Evolutionary conservation across 2,113 vertebrate species (phyloP), one percentile per base, ranked within the genome.

Genomic region (Galeopterus variegatus): DNA sequence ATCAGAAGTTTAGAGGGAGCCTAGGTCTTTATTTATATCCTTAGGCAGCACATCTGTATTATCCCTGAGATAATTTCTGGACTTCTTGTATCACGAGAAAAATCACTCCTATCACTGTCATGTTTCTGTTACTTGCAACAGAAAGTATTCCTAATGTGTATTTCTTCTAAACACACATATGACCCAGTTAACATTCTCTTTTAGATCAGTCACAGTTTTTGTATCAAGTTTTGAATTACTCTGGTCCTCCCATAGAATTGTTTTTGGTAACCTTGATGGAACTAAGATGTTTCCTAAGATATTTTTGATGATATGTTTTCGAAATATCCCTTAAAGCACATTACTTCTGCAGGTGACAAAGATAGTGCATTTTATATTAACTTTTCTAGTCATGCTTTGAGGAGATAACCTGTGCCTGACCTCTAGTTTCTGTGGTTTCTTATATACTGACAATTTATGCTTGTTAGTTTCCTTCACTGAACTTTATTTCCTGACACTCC

Each of bases 401-500:
- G 87, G 76, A 92, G 24, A 24, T 94, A 88, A 60, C 60, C 81
- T 77, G 60, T 87, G 36, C 33, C 21, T 86, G 88, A 85, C 60
- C 72, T 84, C 84, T 8, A 48, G 1, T 82, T 97, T 93, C 33
- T 96, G 41, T 52, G 83, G 52, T 96, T 94, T 90, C 48, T 94
- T 69, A 54, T 91, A 79, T 12, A 48, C 8, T 65, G 50, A 84
- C n/a, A 82, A 41, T 76, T 93, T 87, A 73, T 92, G 58, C 56
- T 79, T 58, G 41, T 81, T 93, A 6, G 60, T 93, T 94, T 95
- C 82, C 50, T 69, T 82, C 56, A 8, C 21, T 67, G 24, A 87
- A 84, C 54, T 90, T 76, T 77, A 26, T 95, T 93, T 97, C 92
- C 92, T 95, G 95, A 90, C 54, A 94, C 33, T 84, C 73, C 50